A percentile compares a stretch with the other conserved stretches of the same genome.
phyloP scores from a whole-genome alignment of 2,113 vertebrate genomes.

The Brienomyrus brachyistius region DNA sequence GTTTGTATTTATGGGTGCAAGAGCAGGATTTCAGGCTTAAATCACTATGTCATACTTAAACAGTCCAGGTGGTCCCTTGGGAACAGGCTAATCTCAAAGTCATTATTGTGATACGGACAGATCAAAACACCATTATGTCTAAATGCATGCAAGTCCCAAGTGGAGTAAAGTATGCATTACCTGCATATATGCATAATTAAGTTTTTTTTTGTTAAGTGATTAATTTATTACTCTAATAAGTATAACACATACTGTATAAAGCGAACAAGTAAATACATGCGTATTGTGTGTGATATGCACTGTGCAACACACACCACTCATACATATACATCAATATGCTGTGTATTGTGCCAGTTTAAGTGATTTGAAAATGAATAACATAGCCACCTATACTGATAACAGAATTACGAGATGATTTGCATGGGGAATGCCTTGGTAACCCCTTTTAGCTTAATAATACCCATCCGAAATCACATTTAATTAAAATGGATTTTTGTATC shows the following conservation, averaged over 20 bases:
- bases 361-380: slow-evolving; percentile 1
- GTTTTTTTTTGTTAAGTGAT: neutral
- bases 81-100: neutral
- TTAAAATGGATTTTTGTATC: slow-evolving; percentile 13
- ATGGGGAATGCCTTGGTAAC: neutral
- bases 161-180: neutral
- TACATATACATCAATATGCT: neutral
- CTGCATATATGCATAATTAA: neutral
- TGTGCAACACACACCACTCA: neutral
- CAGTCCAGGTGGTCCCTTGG: neutral
- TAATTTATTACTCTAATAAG: neutral
- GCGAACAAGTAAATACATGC: neutral
- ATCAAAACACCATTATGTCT: neutral
- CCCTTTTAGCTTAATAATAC: slow-evolving; percentile 2
- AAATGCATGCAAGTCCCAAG: neutral
- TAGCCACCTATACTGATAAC: neutral
- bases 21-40: neutral
- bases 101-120: neutral
- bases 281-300: neutral
- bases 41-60: neutral
- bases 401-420: neutral
- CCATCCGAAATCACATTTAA: neutral
- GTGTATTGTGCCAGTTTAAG: neutral
- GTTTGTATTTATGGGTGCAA: neutral
- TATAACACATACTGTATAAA: neutral